A percentile compares a stretch with the other conserved stretches of the same genome.
These are phyloP conservation scores for Caenorhabditis inopinata DNA, from an alignment of 1,140 invertebrate species.

Conservation along the genomic window DNA sequence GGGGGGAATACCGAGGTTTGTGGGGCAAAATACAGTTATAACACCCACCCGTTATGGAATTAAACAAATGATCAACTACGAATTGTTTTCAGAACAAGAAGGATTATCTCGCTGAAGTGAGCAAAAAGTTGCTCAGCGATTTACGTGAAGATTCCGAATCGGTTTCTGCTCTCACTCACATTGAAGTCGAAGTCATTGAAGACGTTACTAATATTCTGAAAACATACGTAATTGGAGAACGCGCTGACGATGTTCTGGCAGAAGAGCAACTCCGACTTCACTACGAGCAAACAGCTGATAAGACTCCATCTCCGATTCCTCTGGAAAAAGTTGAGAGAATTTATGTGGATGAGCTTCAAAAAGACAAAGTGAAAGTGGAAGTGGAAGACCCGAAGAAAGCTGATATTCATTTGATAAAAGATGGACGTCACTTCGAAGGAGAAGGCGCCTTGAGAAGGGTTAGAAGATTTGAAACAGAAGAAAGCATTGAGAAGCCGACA, in stretches of 20 bases:
- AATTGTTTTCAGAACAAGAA: slow-evolving; percentile 45
- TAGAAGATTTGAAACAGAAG: slow-evolving; percentile 41
- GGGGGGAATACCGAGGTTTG: no score
- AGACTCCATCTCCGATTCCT: slow-evolving; percentile 29
- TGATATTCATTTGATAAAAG: slow-evolving; percentile 36
- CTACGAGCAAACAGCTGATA: slow-evolving; percentile 37
- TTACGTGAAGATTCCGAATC: slow-evolving; percentile 32
- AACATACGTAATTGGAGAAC: slow-evolving; percentile 49
- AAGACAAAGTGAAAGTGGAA: slow-evolving; percentile 24
- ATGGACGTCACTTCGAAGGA: slow-evolving; percentile 44
- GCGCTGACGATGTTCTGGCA: slow-evolving; percentile 40
- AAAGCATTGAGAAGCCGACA: slow-evolving; percentile 41
- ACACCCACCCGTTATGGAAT: background rate
- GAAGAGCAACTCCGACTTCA: slow-evolving; percentile 33
- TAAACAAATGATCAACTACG: background rate
- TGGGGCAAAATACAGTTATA: no score
- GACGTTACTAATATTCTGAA: slow-evolving; percentile 50
- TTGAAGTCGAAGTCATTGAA: slow-evolving; percentile 46
- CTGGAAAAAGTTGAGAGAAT: slow-evolving; percentile 40
- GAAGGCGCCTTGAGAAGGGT: slow-evolving; percentile 34
- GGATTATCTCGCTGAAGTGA: slow-evolving; percentile 43
- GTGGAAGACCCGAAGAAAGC: slow-evolving; percentile 35
- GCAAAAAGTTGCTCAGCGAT: slow-evolving; percentile 21
- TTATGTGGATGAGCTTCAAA: slow-evolving; percentile 47
- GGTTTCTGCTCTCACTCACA: slow-evolving; percentile 37